A percentile compares a stretch with the other conserved stretches of the same genome.
Evolutionary conservation across 35 echinoderm and acorn worm genomes (phyloP).

Genomic region (Heliocidaris erythrogramma): DNA sequence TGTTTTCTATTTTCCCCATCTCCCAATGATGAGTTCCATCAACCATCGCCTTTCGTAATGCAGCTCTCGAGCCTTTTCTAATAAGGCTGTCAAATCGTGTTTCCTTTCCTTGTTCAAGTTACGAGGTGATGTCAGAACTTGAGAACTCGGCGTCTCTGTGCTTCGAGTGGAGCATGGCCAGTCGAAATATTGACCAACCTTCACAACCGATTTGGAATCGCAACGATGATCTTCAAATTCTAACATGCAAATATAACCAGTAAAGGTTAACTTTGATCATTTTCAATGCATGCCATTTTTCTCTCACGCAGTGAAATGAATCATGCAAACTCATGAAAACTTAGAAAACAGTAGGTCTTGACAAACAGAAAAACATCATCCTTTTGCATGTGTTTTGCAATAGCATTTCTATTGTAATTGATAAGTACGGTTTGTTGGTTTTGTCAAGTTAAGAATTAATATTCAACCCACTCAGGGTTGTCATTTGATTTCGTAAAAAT

Average conservation of each 20-base stretch:
- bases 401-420: too few species aligned
- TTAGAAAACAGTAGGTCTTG: neutral
- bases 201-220: neutral
- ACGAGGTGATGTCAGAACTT: neutral
- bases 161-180: slow-evolving; percentile 1
- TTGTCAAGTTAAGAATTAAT: too few species aligned
- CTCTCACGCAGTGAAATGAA: neutral
- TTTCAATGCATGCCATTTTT: neutral
- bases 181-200: slow-evolving; percentile 27
- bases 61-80: slow-evolving; percentile 1
- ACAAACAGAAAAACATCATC: neutral
- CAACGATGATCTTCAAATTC: slow-evolving; percentile 9
- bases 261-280: slow-evolving; percentile 5
- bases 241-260: neutral
- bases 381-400: too few species aligned
- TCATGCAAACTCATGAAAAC: neutral
- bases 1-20: neutral
- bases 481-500: too few species aligned
- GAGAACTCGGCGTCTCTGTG: slow-evolving; percentile 15
- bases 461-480: too few species aligned
- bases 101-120: slow-evolving; percentile 15
- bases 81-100: slow-evolving; percentile 34
- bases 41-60: neutral
- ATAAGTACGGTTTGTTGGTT: too few species aligned
- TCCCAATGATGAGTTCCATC: neutral